Percentiles rank a stretch among this genome's conserved stretches.
Conservation (phyloP, 2,113 vertebrate genomes). For the Calyptomena viridis region DNA sequence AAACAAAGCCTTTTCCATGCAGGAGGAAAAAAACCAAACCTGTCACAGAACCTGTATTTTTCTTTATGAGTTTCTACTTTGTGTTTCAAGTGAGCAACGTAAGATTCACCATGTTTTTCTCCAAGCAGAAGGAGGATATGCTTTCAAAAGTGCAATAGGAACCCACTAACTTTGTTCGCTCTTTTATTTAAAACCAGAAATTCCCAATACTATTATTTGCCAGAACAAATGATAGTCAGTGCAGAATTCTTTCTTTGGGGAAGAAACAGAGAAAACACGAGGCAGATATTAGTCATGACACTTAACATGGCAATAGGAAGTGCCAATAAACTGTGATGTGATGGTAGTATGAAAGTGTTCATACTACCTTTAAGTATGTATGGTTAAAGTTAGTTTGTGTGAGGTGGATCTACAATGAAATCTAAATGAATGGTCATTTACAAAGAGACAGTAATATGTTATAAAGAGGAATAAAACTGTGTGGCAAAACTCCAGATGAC, state of each 20-base stretch:
- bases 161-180: neutral
- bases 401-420: neutral
- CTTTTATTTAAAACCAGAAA: neutral
- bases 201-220: neutral
- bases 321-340: neutral
- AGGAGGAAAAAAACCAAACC: neutral
- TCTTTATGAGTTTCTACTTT: neutral
- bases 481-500: neutral
- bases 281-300: neutral
- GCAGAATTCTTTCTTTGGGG: neutral
- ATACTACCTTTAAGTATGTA: neutral
- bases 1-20: neutral
- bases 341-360: neutral
- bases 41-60: neutral
- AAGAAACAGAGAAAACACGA: neutral
- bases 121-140: neutral
- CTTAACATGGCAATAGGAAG: neutral
- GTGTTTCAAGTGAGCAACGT: neutral
- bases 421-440: too few relatives aligned
- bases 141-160: neutral
- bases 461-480: neutral
- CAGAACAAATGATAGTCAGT: neutral
- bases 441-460: neutral
- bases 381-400: neutral
- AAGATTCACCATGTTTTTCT: neutral